Conservation (phyloP, 2,113 vertebrate genomes). For the Pogonocichla stellata region DNA sequence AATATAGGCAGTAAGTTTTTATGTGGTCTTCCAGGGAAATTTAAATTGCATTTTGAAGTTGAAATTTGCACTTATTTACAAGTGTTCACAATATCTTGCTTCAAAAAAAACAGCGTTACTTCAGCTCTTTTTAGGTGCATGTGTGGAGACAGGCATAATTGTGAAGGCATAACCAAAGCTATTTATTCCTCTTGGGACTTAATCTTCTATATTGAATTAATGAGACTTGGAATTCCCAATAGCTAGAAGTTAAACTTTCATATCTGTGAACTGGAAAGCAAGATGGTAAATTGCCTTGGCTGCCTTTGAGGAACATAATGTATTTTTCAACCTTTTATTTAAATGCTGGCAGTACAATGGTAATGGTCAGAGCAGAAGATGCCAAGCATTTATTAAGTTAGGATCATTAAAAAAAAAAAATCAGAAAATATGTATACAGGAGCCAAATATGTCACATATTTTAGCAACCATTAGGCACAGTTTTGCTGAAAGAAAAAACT, state of each 20-base stretch:
- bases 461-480: background rate
- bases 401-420: background rate
- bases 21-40: background rate
- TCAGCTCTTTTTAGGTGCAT: background rate
- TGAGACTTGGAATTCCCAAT: background rate
- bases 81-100: background rate
- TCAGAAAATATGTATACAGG: background rate
- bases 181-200: background rate
- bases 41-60: background rate
- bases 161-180: background rate
- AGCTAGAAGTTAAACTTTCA: background rate
- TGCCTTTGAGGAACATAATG: background rate
- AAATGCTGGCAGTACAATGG: background rate
- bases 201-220: background rate
- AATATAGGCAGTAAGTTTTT: background rate
- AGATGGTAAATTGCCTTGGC: background rate
- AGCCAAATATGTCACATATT: background rate
- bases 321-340: background rate
- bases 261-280: background rate
- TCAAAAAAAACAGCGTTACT: background rate
- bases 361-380: background rate
- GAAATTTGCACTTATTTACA: background rate
- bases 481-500: background rate
- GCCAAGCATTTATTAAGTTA: background rate
- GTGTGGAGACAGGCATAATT: background rate